These are phyloP conservation scores for Actinia tenebrosa DNA, from an alignment of 64 coral and sea anemone species.

Conservation along the genomic window DNA sequence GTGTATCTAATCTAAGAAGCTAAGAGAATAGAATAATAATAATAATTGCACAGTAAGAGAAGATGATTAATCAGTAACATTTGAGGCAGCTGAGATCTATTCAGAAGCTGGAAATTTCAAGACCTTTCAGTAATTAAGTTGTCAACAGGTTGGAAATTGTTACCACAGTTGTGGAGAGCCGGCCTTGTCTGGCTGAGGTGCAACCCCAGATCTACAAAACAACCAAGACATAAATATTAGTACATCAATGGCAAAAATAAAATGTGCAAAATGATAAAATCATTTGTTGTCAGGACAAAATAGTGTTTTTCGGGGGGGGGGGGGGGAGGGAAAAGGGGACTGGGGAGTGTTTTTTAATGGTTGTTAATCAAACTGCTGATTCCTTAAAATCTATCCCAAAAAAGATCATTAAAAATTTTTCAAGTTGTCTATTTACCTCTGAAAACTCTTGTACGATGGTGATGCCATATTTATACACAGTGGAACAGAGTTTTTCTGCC, in stretches of 20 bases:
- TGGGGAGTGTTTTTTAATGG: too few species aligned
- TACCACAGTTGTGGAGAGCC: constrained; percentile 91
- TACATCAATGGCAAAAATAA: not conserved
- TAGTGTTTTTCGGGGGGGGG: too few species aligned
- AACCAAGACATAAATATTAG: not conserved
- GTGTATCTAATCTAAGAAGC: too few species aligned
- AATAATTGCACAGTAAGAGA: not conserved
- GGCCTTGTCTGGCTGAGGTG: constrained; percentile 82
- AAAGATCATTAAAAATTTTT: too few species aligned
- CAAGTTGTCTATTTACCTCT: constrained; percentile 43
- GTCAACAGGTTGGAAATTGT: not conserved
- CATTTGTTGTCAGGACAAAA: too few species aligned
- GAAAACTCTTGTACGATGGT: constrained; percentile 96
- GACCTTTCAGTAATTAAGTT: not conserved
- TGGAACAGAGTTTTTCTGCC: constrained; percentile 74
- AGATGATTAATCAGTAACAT: not conserved
- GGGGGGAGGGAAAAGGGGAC: too few species aligned
- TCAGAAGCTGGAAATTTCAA: not conserved
- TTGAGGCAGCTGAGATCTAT: not conserved
- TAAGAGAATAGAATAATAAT: not conserved
- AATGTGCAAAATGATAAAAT: too few species aligned
- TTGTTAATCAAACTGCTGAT: too few species aligned
- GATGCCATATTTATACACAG: constrained; percentile 96
- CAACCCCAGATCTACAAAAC: constrained; percentile 76
- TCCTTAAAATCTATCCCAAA: too few species aligned